Evolutionary conservation across 2,113 vertebrate genomes (phyloP).

Genomic region (Spizaetus ornatus): DNA sequence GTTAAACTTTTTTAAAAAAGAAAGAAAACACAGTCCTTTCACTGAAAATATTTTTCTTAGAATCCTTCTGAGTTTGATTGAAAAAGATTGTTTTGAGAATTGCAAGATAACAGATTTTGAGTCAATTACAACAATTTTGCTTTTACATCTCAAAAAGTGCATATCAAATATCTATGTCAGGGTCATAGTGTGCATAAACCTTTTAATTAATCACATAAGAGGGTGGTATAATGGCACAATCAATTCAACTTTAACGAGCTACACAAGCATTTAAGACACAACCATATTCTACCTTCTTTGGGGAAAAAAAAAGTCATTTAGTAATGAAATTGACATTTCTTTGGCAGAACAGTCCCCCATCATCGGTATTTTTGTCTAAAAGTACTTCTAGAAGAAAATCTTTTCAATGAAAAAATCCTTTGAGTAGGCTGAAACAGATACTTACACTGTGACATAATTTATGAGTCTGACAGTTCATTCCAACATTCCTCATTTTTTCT

Average conservation of each 20-base stretch:
- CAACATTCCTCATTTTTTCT: not conserved
- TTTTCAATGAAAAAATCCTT: not conserved
- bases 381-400: not conserved
- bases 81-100: not conserved
- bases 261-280: not conserved
- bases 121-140: not conserved
- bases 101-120: not conserved
- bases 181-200: not conserved
- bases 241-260: not conserved
- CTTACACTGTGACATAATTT: not conserved
- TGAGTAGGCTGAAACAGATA: not conserved
- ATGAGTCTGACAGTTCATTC: not conserved
- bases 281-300: not conserved
- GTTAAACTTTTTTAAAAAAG: not conserved
- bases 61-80: not conserved
- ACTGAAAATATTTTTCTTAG: not conserved
- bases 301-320: fast-evolving
- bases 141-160: not conserved
- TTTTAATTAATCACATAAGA: not conserved
- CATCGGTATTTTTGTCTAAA: not conserved
- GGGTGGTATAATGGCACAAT: not conserved
- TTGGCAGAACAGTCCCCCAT: not conserved
- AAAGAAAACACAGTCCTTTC: not conserved
- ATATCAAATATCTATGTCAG: not conserved
- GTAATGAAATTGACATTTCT: not conserved